phyloP scores from a whole-genome alignment of 2,113 vertebrate species.

The Bucco capensis region DNA sequence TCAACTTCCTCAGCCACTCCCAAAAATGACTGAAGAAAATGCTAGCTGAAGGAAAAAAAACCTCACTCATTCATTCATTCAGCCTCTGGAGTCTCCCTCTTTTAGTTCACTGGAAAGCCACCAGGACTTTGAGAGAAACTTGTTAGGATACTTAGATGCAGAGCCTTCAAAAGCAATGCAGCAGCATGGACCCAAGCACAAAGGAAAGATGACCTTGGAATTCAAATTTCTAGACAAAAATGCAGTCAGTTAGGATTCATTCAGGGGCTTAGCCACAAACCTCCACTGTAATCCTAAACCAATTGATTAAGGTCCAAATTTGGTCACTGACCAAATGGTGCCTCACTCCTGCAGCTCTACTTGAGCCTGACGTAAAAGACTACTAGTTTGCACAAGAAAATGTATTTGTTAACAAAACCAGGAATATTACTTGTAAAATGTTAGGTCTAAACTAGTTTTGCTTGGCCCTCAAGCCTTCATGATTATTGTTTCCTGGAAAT shows the following conservation, averaged over 20 bases:
- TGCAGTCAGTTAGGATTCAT: neutral
- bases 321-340: neutral
- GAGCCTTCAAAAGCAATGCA: neutral
- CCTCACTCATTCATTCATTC: accelerated
- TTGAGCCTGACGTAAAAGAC: neutral
- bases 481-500: neutral
- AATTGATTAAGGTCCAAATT: neutral
- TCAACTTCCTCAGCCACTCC: neutral
- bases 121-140: accelerated
- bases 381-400: no score
- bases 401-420: no score
- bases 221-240: neutral
- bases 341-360: neutral
- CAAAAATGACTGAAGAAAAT: neutral
- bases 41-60: neutral
- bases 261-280: neutral
- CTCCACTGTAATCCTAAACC: neutral
- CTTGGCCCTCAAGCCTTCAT: neutral
- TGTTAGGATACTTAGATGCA: neutral
- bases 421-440: neutral
- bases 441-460: neutral
- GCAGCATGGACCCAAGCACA: neutral
- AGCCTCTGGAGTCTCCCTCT: neutral
- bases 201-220: neutral
- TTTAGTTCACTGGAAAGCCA: neutral